Evolutionary conservation across 2,888 invertebrate species (phyloP).

Genomic region (Drosophila anceps): DNA sequence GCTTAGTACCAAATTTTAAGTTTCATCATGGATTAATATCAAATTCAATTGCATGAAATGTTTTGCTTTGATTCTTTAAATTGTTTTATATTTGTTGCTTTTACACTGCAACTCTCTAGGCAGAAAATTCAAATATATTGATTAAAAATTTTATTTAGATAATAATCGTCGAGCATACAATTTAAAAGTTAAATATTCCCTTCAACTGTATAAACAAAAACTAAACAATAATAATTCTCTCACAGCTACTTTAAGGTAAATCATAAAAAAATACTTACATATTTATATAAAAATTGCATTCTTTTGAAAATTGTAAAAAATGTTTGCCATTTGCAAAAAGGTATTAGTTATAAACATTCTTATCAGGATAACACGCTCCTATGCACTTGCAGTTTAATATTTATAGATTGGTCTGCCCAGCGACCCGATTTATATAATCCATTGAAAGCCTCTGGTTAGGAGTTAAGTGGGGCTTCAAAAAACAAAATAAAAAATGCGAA

Average conservation of each 20-base stretch:
- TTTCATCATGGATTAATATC: neutral
- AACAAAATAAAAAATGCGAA: slow-evolving; percentile 10
- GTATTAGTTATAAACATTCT: slow-evolving; percentile 11
- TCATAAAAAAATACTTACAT: slow-evolving; percentile 11
- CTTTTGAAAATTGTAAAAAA: neutral
- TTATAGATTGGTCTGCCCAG: slow-evolving; percentile 5
- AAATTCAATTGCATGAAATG: neutral
- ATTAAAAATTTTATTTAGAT: neutral
- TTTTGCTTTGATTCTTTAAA: neutral
- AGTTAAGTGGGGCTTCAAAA: slow-evolving; percentile 16
- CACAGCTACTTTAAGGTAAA: slow-evolving; percentile 15
- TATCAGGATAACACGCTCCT: slow-evolving; percentile 7
- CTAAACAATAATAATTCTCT: slow-evolving; percentile 3
- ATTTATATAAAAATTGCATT: neutral
- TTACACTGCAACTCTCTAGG: neutral
- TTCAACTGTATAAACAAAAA: slow-evolving; percentile 1
- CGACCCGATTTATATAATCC: slow-evolving; percentile 6
- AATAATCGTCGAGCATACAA: neutral
- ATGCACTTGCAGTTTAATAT: slow-evolving; percentile 12
- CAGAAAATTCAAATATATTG: neutral
- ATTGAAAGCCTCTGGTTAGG: slow-evolving; percentile 12
- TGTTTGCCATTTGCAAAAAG: slow-evolving; percentile 3
- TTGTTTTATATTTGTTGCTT: neutral
- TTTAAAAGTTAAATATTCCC: neutral
- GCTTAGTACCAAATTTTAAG: neutral